phyloP scores from a whole-genome alignment of 2,113 vertebrate genomes.

The Garra rufa region DNA sequence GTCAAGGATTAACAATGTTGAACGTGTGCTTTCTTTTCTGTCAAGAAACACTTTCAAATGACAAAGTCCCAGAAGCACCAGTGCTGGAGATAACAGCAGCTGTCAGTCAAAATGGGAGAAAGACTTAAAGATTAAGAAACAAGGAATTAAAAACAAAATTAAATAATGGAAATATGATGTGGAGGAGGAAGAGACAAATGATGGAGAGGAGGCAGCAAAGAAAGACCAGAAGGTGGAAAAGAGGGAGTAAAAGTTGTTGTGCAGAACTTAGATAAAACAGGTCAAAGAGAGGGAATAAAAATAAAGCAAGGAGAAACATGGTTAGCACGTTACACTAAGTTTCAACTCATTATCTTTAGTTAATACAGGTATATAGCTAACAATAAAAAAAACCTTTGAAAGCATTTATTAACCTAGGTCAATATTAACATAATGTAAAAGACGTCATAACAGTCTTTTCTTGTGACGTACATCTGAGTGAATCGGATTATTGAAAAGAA shows the following conservation, averaged over 20 bases:
- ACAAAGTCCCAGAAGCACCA: not conserved
- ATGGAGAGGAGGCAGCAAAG: not conserved
- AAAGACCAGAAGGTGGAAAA: not conserved
- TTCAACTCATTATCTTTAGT: not conserved
- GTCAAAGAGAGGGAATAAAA: not conserved
- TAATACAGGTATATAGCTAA: not conserved
- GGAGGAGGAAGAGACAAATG: not conserved
- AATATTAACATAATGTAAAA: not conserved
- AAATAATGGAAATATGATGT: not conserved
- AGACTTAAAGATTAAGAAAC: not conserved
- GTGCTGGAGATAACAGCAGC: not conserved
- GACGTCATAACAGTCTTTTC: not conserved
- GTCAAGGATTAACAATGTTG: slow-evolving; percentile 33
- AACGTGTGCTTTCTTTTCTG: slow-evolving; percentile 23
- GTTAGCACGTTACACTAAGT: not conserved
- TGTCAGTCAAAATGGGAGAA: slow-evolving; percentile 14
- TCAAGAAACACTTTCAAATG: slow-evolving; percentile 14
- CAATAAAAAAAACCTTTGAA: not conserved
- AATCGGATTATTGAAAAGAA: not conserved
- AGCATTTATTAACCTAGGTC: not conserved
- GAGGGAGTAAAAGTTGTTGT: not conserved
- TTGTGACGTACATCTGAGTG: not conserved
- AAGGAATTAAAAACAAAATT: too few relatives aligned
- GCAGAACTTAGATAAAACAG: not conserved
- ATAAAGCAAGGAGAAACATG: not conserved